A percentile compares a stretch with the other conserved stretches of the same genome.
These are phyloP conservation scores for Apis laboriosa DNA, from an alignment of 1,140 invertebrate genomes.

Conservation along the genomic window DNA sequence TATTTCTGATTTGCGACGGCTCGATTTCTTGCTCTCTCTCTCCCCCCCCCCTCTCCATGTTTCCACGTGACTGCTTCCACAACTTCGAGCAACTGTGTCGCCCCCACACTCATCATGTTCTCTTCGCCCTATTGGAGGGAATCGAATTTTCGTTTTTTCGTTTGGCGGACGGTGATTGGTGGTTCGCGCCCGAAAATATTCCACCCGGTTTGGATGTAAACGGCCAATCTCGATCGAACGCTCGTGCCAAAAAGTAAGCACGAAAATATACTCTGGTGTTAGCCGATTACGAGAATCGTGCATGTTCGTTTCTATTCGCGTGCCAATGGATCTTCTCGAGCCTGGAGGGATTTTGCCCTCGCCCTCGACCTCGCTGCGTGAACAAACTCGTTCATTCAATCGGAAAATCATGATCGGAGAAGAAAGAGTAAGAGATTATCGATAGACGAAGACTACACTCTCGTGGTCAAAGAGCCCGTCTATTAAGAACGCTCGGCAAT, in stretches of 20 bases:
- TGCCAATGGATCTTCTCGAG: conserved; percentile 5
- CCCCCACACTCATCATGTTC: no score
- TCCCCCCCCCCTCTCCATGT: no score
- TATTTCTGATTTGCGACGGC: not conserved
- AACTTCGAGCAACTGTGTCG: not conserved
- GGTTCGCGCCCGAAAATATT: not conserved
- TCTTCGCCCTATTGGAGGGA: no score
- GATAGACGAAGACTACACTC: no score
- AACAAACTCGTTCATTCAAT: not conserved
- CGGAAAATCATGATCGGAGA: no score
- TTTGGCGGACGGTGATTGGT: not conserved
- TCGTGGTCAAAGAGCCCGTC: no score
- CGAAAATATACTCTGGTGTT: conserved; percentile 26
- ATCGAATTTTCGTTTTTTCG: not conserved
- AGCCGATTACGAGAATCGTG: conserved; percentile 8
- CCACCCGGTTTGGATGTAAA: conserved; percentile 11
- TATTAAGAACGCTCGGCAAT: no score
- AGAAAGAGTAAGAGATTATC: no score
- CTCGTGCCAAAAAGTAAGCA: conserved; percentile 40
- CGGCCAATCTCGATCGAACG: not conserved
- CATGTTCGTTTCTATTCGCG: conserved; percentile 26
- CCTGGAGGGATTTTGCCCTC: not conserved
- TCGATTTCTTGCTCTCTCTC: not conserved
- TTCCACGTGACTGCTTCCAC: no score
- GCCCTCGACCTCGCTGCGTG: no score